Conservation (phyloP, 1,140 invertebrate genomes). For the Drosophila kurseongensis region DNA sequence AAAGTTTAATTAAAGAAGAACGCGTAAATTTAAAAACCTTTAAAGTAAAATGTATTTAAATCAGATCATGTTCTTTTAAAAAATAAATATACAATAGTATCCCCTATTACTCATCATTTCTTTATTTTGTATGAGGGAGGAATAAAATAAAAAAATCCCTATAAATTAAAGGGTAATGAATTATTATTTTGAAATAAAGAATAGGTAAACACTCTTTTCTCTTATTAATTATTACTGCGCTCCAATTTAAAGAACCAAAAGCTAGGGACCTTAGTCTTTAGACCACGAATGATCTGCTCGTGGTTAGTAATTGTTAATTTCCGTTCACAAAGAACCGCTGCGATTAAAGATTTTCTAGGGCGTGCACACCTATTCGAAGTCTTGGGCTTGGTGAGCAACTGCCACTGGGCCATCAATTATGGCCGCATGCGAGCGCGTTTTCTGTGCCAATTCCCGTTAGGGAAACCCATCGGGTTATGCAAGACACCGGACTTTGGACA, state of each 20-base stretch:
- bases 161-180: no score
- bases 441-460: constrained; percentile 33
- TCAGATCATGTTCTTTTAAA: no score
- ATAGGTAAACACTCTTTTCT: no score
- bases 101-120: no score
- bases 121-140: no score
- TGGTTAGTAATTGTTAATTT: constrained; percentile 33
- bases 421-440: constrained; percentile 50
- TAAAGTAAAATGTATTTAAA: no score
- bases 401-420: constrained; percentile 71
- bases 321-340: constrained; percentile 7
- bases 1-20: no score
- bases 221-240: not conserved
- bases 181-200: no score
- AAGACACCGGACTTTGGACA: constrained; percentile 25
- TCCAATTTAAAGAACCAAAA: not conserved
- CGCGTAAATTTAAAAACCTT: no score
- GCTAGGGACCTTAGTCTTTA: no score
- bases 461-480: constrained; percentile 38
- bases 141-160: no score
- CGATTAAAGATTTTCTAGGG: constrained; percentile 18
- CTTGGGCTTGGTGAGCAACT: constrained; percentile 64
- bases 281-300: constrained; percentile 2
- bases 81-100: no score
- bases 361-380: constrained; percentile 21